phyloP scores from a whole-genome alignment of 1,140 invertebrate genomes.

The Cydia amplana region DNA sequence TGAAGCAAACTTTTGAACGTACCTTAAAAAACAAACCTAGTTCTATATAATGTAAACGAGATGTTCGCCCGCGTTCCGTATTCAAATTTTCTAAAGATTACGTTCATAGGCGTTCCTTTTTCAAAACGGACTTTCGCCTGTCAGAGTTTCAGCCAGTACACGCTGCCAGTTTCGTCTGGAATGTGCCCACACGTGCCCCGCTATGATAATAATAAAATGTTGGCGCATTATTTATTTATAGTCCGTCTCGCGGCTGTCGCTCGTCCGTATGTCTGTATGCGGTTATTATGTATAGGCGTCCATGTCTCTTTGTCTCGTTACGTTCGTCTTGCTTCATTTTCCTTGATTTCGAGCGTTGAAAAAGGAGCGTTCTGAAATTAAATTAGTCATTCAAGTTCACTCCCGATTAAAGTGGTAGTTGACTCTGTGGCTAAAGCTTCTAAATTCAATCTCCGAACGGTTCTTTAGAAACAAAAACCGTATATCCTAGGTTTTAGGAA shows the following conservation, averaged over 20 bases:
- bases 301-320: constrained; percentile 47
- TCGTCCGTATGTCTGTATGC: constrained; percentile 62
- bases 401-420: not conserved
- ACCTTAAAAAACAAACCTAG: not conserved
- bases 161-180: constrained; percentile 65
- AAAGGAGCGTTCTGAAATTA: not conserved
- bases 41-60: not conserved
- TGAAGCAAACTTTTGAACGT: too few relatives aligned
- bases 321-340: constrained; percentile 31
- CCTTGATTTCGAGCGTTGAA: constrained; percentile 24
- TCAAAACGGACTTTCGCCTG: constrained; percentile 28
- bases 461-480: not conserved
- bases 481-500: not conserved
- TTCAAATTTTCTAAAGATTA: constrained; percentile 31
- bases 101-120: constrained; percentile 39
- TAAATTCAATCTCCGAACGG: not conserved
- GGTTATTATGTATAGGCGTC: constrained; percentile 53
- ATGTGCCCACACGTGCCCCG: constrained; percentile 72
- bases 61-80: not conserved
- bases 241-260: constrained; percentile 72
- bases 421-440: not conserved
- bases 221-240: constrained; percentile 79
- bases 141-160: constrained; percentile 50
- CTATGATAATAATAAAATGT: constrained; percentile 79
- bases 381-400: constrained; percentile 20